Evolutionary conservation across 2,888 invertebrate genomes (phyloP), one percentile per base, ranked within the genome.

Genomic region (Drosophila merina): DNA sequence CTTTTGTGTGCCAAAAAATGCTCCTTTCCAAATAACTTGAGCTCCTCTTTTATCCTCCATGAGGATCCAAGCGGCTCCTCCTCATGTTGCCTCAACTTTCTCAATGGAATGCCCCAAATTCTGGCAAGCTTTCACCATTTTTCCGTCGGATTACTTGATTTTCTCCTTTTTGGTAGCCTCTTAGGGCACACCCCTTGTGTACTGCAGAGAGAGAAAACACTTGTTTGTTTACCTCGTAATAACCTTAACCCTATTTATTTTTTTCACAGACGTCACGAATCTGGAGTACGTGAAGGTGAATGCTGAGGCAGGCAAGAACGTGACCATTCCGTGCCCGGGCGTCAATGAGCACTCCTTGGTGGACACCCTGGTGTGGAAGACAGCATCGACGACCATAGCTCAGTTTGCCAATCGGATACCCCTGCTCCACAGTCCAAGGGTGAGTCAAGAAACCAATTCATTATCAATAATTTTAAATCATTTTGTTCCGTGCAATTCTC

Each of bases 301-400:
- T 76, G 93, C 94, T 57, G 93, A 94, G 87, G 94, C 95, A 47
- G 94, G 94, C 57, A 93, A 93, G 81, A 95, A 95, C 91, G 93
- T 94, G 75, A 94, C 94, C 68, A 91, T 95, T 79, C 92, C 93
- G 64, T 95, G 95, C 91, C 95, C 95, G 36, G 95, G 95, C 42
- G 94, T 95, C 71, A 94, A 93, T 81, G 94, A 95, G 90, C 93
- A 94, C 79, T 94, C 94, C 40, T 90, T 95, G 81, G 93, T 95
- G 79, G 92, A 93, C 88, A 93, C 93, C 77, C 91, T 95, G 79
- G 94, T 94, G 88, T 95, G 95, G 95, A 92, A 91, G 84, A 92
- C 92, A 57, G 73, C 90, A 56, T 88, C 91, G 59, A 90, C 91
- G 73, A 91, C 91, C 74, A 92, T 92, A 86, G 92, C 92, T 54